Evolutionary conservation across 2,888 invertebrate genomes (phyloP).

Genomic region (Saturnia japonica): DNA sequence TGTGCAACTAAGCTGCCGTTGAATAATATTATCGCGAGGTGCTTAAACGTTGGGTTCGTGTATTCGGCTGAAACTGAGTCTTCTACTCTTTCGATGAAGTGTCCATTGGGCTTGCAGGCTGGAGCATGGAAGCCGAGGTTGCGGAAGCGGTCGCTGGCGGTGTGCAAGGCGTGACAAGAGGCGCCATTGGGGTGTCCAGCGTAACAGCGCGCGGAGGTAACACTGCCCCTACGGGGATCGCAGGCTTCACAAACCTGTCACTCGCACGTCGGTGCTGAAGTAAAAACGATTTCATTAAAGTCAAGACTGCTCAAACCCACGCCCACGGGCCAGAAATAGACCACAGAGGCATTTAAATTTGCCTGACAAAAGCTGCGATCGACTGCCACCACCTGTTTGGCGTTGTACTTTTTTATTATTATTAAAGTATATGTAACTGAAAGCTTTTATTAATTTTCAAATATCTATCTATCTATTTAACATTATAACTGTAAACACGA

Average conservation of each 20-base stretch:
- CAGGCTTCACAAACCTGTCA: conserved; percentile 93
- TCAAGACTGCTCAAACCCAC: no score
- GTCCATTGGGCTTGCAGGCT: conserved; percentile 89
- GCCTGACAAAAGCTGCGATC: no score
- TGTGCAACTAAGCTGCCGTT: not conserved
- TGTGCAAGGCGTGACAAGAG: conserved; percentile 29
- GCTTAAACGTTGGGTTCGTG: not conserved
- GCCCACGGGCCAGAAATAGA: no score
- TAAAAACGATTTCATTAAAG: not conserved
- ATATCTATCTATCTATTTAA: no score
- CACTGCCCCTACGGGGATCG: conserved; percentile 83
- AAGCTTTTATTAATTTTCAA: no score
- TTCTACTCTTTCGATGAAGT: conserved; percentile 84
- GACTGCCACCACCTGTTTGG: no score
- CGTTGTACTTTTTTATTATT: no score
- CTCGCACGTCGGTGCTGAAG: conserved; percentile 85
- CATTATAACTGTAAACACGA: no score
- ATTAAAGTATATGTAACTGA: no score
- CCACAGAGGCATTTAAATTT: no score
- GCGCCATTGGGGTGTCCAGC: conserved; percentile 32
- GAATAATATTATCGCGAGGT: not conserved
- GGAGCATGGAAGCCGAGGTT: conserved; percentile 58
- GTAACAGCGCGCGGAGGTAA: conserved; percentile 39
- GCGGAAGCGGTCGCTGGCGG: conserved; percentile 30
- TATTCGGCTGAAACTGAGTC: not conserved